These are phyloP conservation scores for Lampropteryx suffumata DNA, from an alignment of 2,888 invertebrate genomes.

Conservation along the genomic window DNA sequence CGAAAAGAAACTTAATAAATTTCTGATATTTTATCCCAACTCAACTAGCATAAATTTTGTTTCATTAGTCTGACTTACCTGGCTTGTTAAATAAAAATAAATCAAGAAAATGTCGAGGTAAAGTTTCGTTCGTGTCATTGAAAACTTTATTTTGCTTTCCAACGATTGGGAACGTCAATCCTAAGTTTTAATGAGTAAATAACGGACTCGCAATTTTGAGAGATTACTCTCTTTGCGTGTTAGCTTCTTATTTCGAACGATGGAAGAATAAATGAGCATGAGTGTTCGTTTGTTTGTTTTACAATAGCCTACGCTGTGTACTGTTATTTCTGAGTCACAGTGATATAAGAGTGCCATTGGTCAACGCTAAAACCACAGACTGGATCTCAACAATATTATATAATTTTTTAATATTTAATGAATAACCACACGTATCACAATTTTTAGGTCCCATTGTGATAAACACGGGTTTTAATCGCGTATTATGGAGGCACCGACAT, in stretches of 20 bases:
- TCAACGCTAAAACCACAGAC: too few relatives aligned
- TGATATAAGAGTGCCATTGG: too few relatives aligned
- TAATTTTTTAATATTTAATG: too few relatives aligned
- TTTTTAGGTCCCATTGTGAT: too few relatives aligned
- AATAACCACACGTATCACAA: too few relatives aligned
- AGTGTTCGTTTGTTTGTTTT: neutral
- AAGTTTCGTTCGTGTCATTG: conserved; percentile 53
- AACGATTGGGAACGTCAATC: conserved; percentile 60
- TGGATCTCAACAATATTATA: too few relatives aligned
- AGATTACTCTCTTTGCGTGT: conserved; percentile 61
- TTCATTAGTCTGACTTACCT: conserved; percentile 17
- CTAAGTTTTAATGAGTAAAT: conserved; percentile 79
- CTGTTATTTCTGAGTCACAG: too few relatives aligned
- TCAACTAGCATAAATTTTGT: conserved; percentile 20
- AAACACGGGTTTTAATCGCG: too few relatives aligned
- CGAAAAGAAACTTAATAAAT: conserved; percentile 21
- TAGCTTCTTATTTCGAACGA: conserved; percentile 18
- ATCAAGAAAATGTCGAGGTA: conserved; percentile 40
- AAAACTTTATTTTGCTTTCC: conserved; percentile 57
- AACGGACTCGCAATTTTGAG: conserved; percentile 59
- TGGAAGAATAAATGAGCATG: neutral
- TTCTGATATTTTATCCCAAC: conserved; percentile 27
- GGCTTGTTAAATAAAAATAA: conserved; percentile 30
- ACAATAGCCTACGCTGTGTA: too few relatives aligned
- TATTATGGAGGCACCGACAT: too few relatives aligned